Conservation (phyloP, 2,113 vertebrate genomes). For the Mesoclemmys tuberculata region DNA sequence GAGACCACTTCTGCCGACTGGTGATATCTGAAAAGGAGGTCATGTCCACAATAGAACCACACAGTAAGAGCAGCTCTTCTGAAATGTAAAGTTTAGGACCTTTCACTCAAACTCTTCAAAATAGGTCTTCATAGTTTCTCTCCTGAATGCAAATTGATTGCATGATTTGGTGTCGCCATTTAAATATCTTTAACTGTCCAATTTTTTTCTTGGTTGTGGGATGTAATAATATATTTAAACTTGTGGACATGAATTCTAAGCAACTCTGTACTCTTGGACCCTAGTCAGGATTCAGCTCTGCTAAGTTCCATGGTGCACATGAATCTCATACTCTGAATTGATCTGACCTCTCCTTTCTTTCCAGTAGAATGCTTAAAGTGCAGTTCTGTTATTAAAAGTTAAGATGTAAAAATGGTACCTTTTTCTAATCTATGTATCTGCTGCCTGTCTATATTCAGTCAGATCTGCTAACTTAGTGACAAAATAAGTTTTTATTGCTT, state of each 20-base stretch:
- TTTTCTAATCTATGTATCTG: background rate
- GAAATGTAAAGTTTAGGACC: background rate
- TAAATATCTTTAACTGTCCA: background rate
- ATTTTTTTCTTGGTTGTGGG: background rate
- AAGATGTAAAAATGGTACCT: background rate
- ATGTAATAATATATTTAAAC: background rate
- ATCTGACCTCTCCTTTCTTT: background rate
- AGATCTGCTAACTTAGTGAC: background rate
- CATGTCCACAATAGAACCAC: conserved; percentile 82
- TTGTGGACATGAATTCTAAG: background rate
- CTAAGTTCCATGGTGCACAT: background rate
- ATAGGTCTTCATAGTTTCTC: background rate
- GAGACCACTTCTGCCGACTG: conserved; percentile 86
- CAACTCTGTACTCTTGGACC: background rate
- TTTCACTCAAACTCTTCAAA: background rate
- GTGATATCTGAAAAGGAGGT: conserved; percentile 86
- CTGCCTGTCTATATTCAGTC: background rate
- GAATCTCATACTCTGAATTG: background rate
- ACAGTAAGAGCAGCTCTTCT: conserved; percentile 78
- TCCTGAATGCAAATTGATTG: background rate
- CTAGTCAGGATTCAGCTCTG: background rate
- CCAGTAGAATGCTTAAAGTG: background rate
- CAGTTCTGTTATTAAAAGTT: background rate
- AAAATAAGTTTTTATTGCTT: background rate
- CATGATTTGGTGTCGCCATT: fast-evolving